Percentiles rank a stretch among this genome's conserved stretches.
These are phyloP conservation scores for Hanleya hanleyi DNA, from an alignment of 2,888 invertebrate genomes.

Conservation along the genomic window DNA sequence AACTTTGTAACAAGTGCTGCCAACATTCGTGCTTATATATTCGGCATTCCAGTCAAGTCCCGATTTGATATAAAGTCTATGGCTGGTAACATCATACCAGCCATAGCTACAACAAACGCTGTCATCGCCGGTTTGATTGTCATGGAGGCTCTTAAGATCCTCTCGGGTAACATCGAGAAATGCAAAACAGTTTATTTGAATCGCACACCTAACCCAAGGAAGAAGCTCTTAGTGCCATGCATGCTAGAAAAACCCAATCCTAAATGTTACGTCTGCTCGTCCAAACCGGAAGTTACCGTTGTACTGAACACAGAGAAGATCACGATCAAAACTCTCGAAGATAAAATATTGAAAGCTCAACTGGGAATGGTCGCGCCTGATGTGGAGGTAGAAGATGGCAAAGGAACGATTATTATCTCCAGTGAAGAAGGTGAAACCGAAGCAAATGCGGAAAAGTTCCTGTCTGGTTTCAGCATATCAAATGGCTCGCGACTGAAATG, in stretches of 20 bases:
- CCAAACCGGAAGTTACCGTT: slow-evolving; percentile 84
- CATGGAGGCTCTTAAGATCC: slow-evolving; percentile 86
- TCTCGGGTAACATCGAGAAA: slow-evolving; percentile 75
- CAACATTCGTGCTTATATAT: slow-evolving; percentile 92
- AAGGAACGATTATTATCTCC: slow-evolving; percentile 85
- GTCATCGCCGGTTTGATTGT: slow-evolving; percentile 98
- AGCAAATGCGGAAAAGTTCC: slow-evolving; percentile 72
- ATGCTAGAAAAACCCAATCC: slow-evolving; percentile 88
- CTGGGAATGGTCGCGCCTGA: slow-evolving; percentile 98
- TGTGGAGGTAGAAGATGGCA: slow-evolving; percentile 87
- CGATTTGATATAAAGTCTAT: slow-evolving; percentile 98
- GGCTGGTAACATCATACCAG: slow-evolving; percentile 99
- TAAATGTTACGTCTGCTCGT: slow-evolving; percentile 94
- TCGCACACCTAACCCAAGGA: slow-evolving; percentile 73
- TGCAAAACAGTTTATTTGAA: slow-evolving; percentile 74
- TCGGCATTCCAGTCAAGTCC: slow-evolving; percentile 89
- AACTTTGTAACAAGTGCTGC: slow-evolving; percentile 97
- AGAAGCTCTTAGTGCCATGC: slow-evolving; percentile 75
- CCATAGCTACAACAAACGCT: slow-evolving; percentile 99
- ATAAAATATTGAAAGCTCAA: slow-evolving; percentile 86
- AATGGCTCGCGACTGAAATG: slow-evolving; percentile 91
- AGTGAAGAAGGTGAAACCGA: slow-evolving; percentile 95
- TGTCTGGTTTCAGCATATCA: slow-evolving; percentile 83
- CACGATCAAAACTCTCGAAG: slow-evolving; percentile 88
- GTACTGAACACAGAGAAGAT: slow-evolving; percentile 86